phyloP scores from a whole-genome alignment of 2,113 vertebrate genomes.

The Xyrauchen texanus region DNA sequence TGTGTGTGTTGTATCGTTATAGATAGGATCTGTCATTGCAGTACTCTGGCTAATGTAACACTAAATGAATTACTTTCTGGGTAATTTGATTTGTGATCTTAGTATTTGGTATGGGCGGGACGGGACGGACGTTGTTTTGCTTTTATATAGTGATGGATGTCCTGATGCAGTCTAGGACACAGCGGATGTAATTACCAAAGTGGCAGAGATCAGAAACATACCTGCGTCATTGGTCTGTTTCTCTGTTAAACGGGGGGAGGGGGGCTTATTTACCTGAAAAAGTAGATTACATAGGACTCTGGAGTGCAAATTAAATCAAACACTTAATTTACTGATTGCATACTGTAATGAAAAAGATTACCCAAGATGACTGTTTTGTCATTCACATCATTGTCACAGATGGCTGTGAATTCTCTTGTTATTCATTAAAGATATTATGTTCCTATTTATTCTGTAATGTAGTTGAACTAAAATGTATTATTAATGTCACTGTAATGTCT shows the following conservation, averaged over 20 bases:
- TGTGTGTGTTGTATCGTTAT: slow-evolving; percentile 14
- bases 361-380: neutral
- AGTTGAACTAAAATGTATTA: neutral
- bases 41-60: slow-evolving; percentile 44
- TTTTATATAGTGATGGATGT: slow-evolving; percentile 58
- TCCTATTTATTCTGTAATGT: too few species aligned
- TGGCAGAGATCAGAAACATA: slow-evolving; percentile 21
- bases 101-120: slow-evolving; percentile 12
- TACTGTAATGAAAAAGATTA: slow-evolving; percentile 1
- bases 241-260: neutral
- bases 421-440: too few species aligned
- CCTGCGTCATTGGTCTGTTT: slow-evolving; percentile 22
- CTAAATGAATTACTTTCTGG: slow-evolving; percentile 36
- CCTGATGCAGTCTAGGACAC: neutral
- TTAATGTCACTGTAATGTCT: neutral
- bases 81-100: slow-evolving; percentile 48
- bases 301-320: neutral
- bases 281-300: slow-evolving; percentile 11
- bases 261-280: slow-evolving; percentile 4
- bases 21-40: slow-evolving; percentile 37
- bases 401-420: neutral
- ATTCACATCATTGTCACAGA: neutral
- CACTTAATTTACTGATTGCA: slow-evolving; percentile 5
- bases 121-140: slow-evolving; percentile 22
- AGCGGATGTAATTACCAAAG: slow-evolving; percentile 37